Conservation (phyloP, 2,888 invertebrate genomes). For the Rhogogaster chlorosoma region DNA sequence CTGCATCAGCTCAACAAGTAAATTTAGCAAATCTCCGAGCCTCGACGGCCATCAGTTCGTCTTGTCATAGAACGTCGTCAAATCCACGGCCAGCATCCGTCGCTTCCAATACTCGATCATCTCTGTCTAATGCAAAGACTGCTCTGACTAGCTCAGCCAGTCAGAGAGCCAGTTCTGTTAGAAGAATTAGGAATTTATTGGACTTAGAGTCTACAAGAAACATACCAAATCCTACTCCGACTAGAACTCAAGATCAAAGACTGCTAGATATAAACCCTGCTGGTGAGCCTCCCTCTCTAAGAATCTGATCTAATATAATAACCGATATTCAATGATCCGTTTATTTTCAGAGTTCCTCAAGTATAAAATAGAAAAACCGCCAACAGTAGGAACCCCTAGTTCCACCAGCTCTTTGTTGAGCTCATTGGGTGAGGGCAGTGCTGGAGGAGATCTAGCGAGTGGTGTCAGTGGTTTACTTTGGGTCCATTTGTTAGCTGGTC, state of each 20-base stretch:
- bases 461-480: slow-evolving; percentile 93
- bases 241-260: slow-evolving; percentile 83
- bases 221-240: slow-evolving; percentile 89
- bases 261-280: slow-evolving; percentile 94
- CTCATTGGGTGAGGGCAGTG: slow-evolving; percentile 71
- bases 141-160: slow-evolving; percentile 63
- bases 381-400: slow-evolving; percentile 80
- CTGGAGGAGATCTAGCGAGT: slow-evolving; percentile 76
- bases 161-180: slow-evolving; percentile 84
- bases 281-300: slow-evolving; percentile 78
- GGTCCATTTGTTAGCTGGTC: slow-evolving; percentile 93
- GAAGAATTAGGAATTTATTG: slow-evolving; percentile 83
- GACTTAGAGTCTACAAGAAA: slow-evolving; percentile 75
- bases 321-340: background rate
- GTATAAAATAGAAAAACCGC: slow-evolving; percentile 92
- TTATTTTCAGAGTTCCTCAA: slow-evolving; percentile 88
- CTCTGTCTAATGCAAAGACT: slow-evolving; percentile 71
- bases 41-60: slow-evolving; percentile 75
- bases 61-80: slow-evolving; percentile 71
- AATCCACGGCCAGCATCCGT: slow-evolving; percentile 73
- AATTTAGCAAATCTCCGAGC: slow-evolving; percentile 75
- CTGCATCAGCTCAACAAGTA: slow-evolving; percentile 83
- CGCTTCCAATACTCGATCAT: slow-evolving; percentile 71
- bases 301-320: background rate
- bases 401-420: slow-evolving; percentile 78